A percentile compares a stretch with the other conserved stretches of the same genome.
Conservation (phyloP, 2,888 invertebrate species). For the Mesoligia furuncula region DNA sequence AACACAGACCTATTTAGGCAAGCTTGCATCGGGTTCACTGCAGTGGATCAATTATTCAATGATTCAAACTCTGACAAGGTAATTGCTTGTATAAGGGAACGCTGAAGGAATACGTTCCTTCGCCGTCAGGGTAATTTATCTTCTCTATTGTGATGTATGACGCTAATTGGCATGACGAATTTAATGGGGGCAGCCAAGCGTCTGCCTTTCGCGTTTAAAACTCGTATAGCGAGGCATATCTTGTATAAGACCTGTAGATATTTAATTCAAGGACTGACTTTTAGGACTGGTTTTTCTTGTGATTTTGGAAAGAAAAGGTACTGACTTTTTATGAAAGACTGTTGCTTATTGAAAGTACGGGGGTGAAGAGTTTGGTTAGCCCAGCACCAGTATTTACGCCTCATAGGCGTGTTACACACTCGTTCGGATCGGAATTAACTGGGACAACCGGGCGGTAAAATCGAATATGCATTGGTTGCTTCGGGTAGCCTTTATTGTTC, state of each 20-base stretch:
- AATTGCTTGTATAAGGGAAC: constrained; percentile 37
- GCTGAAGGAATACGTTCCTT: constrained; percentile 28
- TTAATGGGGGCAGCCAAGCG: constrained; percentile 19
- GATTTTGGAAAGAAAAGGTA: no score
- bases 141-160: constrained; percentile 40
- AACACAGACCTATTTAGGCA: constrained; percentile 23
- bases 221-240: neutral
- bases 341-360: no score
- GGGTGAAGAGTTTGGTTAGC: no score
- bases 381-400: no score
- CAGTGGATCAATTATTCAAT: constrained; percentile 44
- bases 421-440: no score
- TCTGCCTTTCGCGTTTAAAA: neutral
- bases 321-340: no score
- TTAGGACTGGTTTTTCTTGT: no score
- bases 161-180: constrained; percentile 47
- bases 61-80: constrained; percentile 28
- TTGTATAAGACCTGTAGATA: neutral
- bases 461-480: no score
- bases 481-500: no score
- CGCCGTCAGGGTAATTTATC: constrained; percentile 23
- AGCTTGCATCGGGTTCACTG: constrained; percentile 27
- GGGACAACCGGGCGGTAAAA: no score
- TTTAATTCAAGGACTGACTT: no score
- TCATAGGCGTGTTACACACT: no score